Evolutionary conservation across 1,140 invertebrate species (phyloP).

Genomic region (Leptinotarsa defecta): DNA sequence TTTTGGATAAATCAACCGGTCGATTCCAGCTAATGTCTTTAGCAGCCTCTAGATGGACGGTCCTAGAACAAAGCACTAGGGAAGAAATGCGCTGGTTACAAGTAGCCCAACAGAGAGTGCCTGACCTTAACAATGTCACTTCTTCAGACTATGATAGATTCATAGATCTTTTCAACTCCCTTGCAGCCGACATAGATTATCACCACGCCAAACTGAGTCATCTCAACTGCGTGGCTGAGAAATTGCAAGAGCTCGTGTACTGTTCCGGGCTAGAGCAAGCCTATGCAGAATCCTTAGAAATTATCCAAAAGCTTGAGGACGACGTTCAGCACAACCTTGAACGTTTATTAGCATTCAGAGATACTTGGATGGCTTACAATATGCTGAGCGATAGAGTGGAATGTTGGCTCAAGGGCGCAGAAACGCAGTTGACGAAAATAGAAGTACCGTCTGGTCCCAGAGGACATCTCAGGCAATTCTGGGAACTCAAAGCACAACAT

Average conservation of each 20-base stretch:
- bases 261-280: constrained; percentile 73
- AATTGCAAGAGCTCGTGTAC: constrained; percentile 72
- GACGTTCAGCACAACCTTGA: constrained; percentile 73
- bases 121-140: constrained; percentile 75
- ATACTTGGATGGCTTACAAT: constrained; percentile 76
- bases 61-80: constrained; percentile 78
- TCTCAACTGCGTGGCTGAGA: constrained; percentile 71
- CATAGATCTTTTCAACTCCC: constrained; percentile 79
- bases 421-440: constrained; percentile 65
- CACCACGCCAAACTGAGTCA: constrained; percentile 78
- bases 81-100: constrained; percentile 81
- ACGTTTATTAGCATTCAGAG: constrained; percentile 72
- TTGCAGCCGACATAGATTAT: constrained; percentile 75
- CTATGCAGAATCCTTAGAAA: constrained; percentile 70
- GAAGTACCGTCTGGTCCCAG: constrained; percentile 63
- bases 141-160: constrained; percentile 83
- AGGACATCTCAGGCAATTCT: constrained; percentile 77
- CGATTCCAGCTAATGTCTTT: constrained; percentile 80
- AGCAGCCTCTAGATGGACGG: constrained; percentile 80
- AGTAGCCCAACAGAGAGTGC: constrained; percentile 78
- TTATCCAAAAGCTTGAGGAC: constrained; percentile 71
- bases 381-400: constrained; percentile 72
- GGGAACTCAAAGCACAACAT: constrained; percentile 86
- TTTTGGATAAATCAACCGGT: constrained; percentile 78
- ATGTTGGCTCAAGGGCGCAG: constrained; percentile 72